Evolutionary conservation across 2,113 vertebrate species (phyloP), one percentile per base, ranked within the genome.

Genomic region (Cynocephalus volans): DNA sequence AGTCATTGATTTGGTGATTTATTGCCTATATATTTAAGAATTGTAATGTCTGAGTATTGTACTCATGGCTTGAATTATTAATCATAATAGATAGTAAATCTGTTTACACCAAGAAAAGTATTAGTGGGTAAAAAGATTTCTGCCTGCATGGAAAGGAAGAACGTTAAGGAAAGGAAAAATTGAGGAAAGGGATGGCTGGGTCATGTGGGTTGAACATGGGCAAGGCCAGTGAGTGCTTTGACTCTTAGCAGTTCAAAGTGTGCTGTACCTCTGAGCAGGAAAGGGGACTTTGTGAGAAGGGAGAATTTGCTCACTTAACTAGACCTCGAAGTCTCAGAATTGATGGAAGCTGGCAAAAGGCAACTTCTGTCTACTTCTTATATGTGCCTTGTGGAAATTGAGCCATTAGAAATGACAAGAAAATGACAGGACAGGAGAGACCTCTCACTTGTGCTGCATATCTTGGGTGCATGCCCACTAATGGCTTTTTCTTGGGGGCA

Each of bases 1-100:
- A 88, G 10, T 93, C n/a, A 67, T 85, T 95, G 41, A 45, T 98
- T 98, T 95, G 64, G 75, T 84, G 54, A 75, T 93, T 23, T 96
- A 56, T 23, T 50, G 31, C 1, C 88, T 96, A 12, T 83, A 85
- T 97, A 73, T 64, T 28, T 83, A 95, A 86, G 33, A 52, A 62
- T 70, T 31, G 87, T 85, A 94, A 33, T 90, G 73, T 95, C 58
- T 83, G 89, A 85, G 79, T 54, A 54, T 62, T 77, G 18, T n/a
- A 4, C 65, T 92, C 97, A 88, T 15, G 86, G 50, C 28, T 96
- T 88, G 8, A 88, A 85, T 13, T 90, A 10, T 93, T 97, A 95
- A 91, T 76, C 72, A 89, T 84, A 87, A 48, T 50, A 94, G 93
- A 87, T 90, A 96, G 54, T 90, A 95, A 93, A 90, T 41, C 33